These are phyloP conservation scores for Amyelois transitella DNA, from an alignment of 1,140 invertebrate genomes.

Conservation along the genomic window DNA sequence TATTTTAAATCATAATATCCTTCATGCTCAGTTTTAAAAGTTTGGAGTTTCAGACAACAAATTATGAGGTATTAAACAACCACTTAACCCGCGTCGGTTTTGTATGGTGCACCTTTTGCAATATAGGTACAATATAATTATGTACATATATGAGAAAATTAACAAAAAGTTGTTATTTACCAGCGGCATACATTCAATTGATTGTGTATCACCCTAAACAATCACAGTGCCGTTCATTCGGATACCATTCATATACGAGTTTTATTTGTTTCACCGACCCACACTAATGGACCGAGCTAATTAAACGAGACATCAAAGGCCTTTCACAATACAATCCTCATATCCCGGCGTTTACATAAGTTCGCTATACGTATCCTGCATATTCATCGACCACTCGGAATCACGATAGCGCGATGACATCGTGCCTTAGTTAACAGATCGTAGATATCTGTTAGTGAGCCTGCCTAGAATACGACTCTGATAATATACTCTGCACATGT, in stretches of 20 bases:
- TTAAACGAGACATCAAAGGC: constrained; percentile 32
- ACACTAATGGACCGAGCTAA: constrained; percentile 26
- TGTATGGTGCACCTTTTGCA: too few species aligned
- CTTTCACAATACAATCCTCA: constrained; percentile 20
- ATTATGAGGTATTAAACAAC: too few species aligned
- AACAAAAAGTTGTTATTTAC: too few species aligned
- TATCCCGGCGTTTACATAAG: neutral
- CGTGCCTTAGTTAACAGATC: neutral
- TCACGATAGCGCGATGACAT: neutral
- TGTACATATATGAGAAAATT: too few species aligned
- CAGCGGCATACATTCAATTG: too few species aligned
- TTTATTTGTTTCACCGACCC: constrained; percentile 25
- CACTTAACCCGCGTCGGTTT: too few species aligned
- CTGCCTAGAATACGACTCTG: neutral
- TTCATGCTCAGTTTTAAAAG: too few species aligned
- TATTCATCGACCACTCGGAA: neutral
- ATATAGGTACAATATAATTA: too few species aligned
- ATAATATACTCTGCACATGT: neutral
- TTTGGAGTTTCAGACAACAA: too few species aligned
- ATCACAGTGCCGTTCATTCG: neutral
- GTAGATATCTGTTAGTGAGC: neutral
- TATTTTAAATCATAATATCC: too few species aligned
- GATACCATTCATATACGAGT: constrained; percentile 20
- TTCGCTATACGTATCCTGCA: neutral
- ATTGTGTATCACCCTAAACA: too few species aligned